Percentiles rank a stretch among this genome's conserved stretches.
Conservation (phyloP, 2,888 invertebrate species). For the Taphrorychus bicolor region DNA sequence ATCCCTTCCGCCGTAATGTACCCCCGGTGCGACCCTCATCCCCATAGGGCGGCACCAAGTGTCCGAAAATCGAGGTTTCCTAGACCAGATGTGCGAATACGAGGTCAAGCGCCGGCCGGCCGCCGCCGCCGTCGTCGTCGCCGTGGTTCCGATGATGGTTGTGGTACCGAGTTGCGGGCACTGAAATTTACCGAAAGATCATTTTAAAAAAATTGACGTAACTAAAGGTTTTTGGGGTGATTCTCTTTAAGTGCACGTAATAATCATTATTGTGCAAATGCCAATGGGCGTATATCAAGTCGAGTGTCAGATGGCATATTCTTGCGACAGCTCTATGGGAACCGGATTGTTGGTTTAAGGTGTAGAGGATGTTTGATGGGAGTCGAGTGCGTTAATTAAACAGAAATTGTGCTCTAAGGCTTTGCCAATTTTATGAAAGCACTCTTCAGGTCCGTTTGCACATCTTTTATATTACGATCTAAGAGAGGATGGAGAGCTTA, state of each 20-base stretch:
- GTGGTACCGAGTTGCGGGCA: slow-evolving; percentile 25
- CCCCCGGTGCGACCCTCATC: slow-evolving; percentile 12
- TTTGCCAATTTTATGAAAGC: no score
- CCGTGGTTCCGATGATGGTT: no score
- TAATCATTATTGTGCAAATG: no score
- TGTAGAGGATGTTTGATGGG: background rate
- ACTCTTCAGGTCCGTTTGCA: no score
- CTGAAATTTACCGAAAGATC: slow-evolving; percentile 39
- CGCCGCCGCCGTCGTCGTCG: slow-evolving; percentile 28
- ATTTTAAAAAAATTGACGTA: slow-evolving; percentile 54
- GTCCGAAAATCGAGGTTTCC: slow-evolving; percentile 27
- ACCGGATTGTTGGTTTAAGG: background rate
- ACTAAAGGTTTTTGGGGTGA: slow-evolving; percentile 22
- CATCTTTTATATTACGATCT: no score
- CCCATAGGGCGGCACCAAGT: background rate
- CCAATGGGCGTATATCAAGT: no score
- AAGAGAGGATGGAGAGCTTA: no score
- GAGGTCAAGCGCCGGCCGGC: slow-evolving; percentile 62
- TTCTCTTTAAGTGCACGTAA: no score
- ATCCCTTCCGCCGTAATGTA: slow-evolving; percentile 42
- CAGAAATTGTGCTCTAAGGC: no score
- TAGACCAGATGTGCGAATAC: slow-evolving; percentile 60
- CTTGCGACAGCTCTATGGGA: no score
- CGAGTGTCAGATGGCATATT: no score
- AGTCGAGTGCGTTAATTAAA: no score